phyloP scores from a whole-genome alignment of 2,888 invertebrate species.

The Cantharis rufa region DNA sequence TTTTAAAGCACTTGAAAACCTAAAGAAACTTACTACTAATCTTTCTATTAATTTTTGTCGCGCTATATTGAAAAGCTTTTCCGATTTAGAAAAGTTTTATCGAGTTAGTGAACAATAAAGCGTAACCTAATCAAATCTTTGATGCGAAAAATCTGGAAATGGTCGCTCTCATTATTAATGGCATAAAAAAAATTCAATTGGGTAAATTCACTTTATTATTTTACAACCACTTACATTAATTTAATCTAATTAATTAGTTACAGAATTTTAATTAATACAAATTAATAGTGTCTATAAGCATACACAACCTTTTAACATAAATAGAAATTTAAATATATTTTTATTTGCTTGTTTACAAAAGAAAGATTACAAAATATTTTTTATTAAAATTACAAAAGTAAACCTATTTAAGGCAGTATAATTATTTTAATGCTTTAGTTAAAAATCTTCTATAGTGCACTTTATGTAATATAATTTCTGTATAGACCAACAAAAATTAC shows the following conservation, averaged over 20 bases:
- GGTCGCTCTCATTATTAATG: slow-evolving; percentile 23
- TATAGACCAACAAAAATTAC: too few relatives aligned
- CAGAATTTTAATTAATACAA: background rate
- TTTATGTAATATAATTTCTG: too few relatives aligned
- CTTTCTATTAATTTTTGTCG: slow-evolving; percentile 20
- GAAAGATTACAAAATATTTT: too few relatives aligned
- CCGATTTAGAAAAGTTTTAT: slow-evolving; percentile 17
- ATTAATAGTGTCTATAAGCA: too few relatives aligned
- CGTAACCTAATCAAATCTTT: slow-evolving; percentile 30
- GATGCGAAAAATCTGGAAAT: slow-evolving; percentile 31
- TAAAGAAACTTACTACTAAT: slow-evolving; percentile 11
- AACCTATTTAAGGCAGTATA: too few relatives aligned
- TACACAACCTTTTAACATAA: too few relatives aligned
- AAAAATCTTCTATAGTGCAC: too few relatives aligned
- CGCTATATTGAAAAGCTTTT: slow-evolving; percentile 23
- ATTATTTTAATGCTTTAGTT: too few relatives aligned
- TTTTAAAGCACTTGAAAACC: slow-evolving; percentile 10
- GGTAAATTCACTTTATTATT: background rate
- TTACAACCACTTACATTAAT: background rate
- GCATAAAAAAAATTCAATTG: background rate
- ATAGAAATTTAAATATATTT: too few relatives aligned
- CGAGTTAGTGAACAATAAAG: slow-evolving; percentile 28
- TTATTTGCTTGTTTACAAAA: too few relatives aligned
- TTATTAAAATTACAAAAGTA: too few relatives aligned
- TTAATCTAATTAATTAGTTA: background rate